Evolutionary conservation across 2,113 vertebrate genomes (phyloP).

Genomic region (Gobiocypris rarus): DNA sequence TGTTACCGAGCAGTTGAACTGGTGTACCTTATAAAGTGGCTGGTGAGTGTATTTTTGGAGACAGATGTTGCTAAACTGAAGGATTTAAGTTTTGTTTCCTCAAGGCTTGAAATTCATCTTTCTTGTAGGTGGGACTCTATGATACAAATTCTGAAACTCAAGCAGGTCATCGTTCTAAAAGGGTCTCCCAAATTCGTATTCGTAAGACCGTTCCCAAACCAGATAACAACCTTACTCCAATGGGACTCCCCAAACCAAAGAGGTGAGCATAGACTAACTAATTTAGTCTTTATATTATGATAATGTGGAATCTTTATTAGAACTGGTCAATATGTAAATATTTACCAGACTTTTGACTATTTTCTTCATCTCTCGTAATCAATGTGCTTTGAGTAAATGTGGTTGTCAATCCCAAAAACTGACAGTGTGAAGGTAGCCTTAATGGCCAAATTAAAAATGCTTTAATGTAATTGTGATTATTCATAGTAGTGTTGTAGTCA

Average conservation of each 20-base stretch:
- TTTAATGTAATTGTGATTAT: not conserved
- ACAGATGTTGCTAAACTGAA: not conserved
- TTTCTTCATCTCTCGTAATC: no score
- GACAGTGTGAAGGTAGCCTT: no score
- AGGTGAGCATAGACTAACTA: constrained; percentile 76
- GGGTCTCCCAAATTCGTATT: constrained; percentile 93
- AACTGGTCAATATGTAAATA: not conserved
- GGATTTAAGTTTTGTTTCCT: not conserved
- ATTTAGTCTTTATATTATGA: not conserved
- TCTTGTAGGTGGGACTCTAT: constrained; percentile 47
- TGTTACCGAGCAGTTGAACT: no score
- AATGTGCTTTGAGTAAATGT: no score
- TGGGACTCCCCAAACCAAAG: constrained; percentile 95
- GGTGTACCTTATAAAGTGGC: no score
- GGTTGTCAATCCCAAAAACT: no score
- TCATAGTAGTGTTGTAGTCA: no score
- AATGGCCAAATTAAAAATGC: not conserved
- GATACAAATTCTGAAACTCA: constrained; percentile 18
- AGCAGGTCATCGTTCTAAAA: constrained; percentile 66
- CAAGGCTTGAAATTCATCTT: not conserved
- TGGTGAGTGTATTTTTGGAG: no score
- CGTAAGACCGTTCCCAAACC: constrained; percentile 88
- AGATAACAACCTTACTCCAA: constrained; percentile 90
- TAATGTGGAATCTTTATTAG: not conserved
- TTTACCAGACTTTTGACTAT: not conserved